Evolutionary conservation across 2,113 vertebrate genomes (phyloP).

Genomic region (Anarrhichthys ocellatus): DNA sequence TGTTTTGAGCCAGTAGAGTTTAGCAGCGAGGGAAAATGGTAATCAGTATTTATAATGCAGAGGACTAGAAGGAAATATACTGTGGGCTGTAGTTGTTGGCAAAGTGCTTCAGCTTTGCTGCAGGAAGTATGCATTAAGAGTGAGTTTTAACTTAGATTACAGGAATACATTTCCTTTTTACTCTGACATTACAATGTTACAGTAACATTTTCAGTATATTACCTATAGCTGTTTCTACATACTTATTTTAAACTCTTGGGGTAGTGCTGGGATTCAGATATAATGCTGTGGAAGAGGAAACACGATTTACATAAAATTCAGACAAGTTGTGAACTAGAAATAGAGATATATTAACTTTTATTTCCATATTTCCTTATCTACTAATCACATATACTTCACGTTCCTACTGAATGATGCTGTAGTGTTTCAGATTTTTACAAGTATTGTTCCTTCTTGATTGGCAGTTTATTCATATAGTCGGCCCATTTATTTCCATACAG

Average conservation of each 20-base stretch:
- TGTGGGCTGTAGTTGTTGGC: conserved; percentile 4
- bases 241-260: not conserved
- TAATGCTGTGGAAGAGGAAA: not conserved
- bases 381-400: not conserved
- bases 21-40: conserved; percentile 1
- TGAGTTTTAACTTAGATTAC: not conserved
- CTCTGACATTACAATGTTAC: not conserved
- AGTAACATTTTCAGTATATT: not conserved
- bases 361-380: not conserved
- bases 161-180: not conserved
- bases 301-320: not conserved
- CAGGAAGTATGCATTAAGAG: not conserved
- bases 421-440: not conserved
- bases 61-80: not conserved
- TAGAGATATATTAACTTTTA: not conserved
- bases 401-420: not conserved
- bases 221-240: not conserved
- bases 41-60: conserved; percentile 25
- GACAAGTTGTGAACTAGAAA: not conserved
- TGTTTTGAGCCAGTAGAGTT: conserved; percentile 9
- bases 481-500: not conserved
- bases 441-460: not conserved
- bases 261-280: not conserved
- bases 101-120: not conserved
- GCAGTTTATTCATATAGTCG: not conserved